phyloP scores from a whole-genome alignment of 2,888 invertebrate genomes.

The Torymus aiolomorphi region DNA sequence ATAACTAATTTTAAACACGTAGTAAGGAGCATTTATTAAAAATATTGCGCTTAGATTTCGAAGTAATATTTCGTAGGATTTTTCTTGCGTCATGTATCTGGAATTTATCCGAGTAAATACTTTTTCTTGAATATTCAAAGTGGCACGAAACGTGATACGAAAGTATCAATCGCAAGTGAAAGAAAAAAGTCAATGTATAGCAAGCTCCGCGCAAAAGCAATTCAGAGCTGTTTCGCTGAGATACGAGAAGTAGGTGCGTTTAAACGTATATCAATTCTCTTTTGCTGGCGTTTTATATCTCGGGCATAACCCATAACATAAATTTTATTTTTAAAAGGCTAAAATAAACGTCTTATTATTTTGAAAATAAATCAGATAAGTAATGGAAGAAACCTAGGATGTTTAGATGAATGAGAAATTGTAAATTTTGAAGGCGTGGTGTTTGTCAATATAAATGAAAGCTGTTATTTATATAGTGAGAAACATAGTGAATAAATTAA shows the following conservation, averaged over 20 bases:
- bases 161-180: slow-evolving; percentile 22
- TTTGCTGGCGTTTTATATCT: slow-evolving; percentile 19
- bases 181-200: slow-evolving; percentile 9
- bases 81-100: slow-evolving; percentile 6
- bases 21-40: neutral
- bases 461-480: too few species aligned
- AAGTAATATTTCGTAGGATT: neutral
- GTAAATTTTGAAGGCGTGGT: too few species aligned
- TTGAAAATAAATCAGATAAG: too few species aligned
- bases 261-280: slow-evolving; percentile 33
- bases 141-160: slow-evolving; percentile 18
- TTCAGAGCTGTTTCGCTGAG: slow-evolving; percentile 37
- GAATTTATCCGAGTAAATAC: slow-evolving; percentile 16
- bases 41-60: neutral
- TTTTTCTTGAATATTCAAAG: slow-evolving; percentile 25
- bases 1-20: neutral
- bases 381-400: too few species aligned
- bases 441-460: too few species aligned
- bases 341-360: slow-evolving; percentile 9
- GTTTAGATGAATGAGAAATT: too few species aligned
- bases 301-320: slow-evolving; percentile 11
- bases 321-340: slow-evolving; percentile 21
- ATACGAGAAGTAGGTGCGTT: slow-evolving; percentile 31
- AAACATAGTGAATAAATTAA: too few species aligned
- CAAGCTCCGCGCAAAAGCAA: slow-evolving; percentile 13